Conservation (phyloP, 2,797 vertebrate species). For the Enteromius radiatus region DNA sequence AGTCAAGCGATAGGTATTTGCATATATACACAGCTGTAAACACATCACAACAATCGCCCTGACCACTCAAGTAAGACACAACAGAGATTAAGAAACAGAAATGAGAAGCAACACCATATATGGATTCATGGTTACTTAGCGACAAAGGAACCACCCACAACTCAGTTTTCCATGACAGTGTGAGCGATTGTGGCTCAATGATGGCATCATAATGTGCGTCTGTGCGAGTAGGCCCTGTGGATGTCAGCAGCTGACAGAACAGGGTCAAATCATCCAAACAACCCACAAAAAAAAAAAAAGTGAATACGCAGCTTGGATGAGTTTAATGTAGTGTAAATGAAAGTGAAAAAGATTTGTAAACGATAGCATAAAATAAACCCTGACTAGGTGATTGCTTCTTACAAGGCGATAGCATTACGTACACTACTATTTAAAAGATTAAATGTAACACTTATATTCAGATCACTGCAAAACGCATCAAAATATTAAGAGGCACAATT, state of each 20-base stretch:
- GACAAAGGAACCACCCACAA: conserved; percentile 76
- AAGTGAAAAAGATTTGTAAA: neutral
- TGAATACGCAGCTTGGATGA: neutral
- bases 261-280: neutral
- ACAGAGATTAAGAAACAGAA: conserved; percentile 34
- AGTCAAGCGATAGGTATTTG: conserved; percentile 1
- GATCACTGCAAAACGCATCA: neutral
- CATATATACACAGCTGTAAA: neutral
- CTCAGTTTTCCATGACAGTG: conserved; percentile 84
- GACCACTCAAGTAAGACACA: conserved; percentile 52
- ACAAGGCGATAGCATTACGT: neutral
- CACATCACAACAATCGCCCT: conserved; percentile 11
- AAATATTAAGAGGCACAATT: neutral
- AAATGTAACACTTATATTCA: too few relatives aligned
- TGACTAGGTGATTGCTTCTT: neutral
- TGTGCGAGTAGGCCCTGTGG: conserved; percentile 43
- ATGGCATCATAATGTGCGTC: conserved; percentile 58
- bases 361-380: too few relatives aligned
- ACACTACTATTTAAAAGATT: neutral
- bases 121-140: conserved; percentile 75
- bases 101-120: conserved; percentile 69
- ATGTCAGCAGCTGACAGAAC: conserved; percentile 22
- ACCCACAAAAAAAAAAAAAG: neutral
- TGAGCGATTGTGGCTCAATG: conserved; percentile 66
- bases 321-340: neutral